phyloP scores from a whole-genome alignment of 2,888 invertebrate species.

The Sesamia inferens region DNA sequence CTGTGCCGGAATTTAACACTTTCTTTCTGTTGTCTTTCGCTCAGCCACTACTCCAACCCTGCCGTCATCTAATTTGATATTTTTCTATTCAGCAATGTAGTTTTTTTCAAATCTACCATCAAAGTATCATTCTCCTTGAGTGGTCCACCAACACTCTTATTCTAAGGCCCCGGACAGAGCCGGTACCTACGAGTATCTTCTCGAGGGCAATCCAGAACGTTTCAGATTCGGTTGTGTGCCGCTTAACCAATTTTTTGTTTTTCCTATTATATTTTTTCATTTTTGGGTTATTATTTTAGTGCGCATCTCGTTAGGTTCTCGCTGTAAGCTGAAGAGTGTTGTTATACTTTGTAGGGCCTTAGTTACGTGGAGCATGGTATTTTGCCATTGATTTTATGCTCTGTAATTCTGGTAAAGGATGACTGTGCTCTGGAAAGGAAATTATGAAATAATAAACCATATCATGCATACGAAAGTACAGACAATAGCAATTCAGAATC shows the following conservation, averaged over 20 bases:
- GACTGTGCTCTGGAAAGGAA: background rate
- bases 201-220: slow-evolving; percentile 87
- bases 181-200: slow-evolving; percentile 75
- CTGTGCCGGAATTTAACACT: too few relatives aligned
- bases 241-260: slow-evolving; percentile 82
- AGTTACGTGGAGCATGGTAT: slow-evolving; percentile 70
- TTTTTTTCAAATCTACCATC: too few relatives aligned
- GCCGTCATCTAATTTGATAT: too few relatives aligned
- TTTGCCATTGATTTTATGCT: slow-evolving; percentile 34
- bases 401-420: slow-evolving; percentile 4
- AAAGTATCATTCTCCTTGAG: background rate
- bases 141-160: slow-evolving; percentile 46
- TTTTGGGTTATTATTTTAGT: slow-evolving; percentile 83
- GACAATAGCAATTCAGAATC: too few relatives aligned
- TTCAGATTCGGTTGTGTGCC: slow-evolving; percentile 85
- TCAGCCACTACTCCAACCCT: too few relatives aligned
- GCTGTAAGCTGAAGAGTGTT: slow-evolving; percentile 72
- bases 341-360: slow-evolving; percentile 65
- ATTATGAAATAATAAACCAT: background rate
- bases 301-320: slow-evolving; percentile 74
- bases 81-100: background rate
- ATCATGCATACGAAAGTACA: too few relatives aligned
- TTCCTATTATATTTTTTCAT: slow-evolving; percentile 69
- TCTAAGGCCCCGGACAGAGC: slow-evolving; percentile 72
- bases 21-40: too few relatives aligned